These are phyloP conservation scores for Morone chrysops DNA, from an alignment of 2,113 vertebrate species.

Conservation along the genomic window DNA sequence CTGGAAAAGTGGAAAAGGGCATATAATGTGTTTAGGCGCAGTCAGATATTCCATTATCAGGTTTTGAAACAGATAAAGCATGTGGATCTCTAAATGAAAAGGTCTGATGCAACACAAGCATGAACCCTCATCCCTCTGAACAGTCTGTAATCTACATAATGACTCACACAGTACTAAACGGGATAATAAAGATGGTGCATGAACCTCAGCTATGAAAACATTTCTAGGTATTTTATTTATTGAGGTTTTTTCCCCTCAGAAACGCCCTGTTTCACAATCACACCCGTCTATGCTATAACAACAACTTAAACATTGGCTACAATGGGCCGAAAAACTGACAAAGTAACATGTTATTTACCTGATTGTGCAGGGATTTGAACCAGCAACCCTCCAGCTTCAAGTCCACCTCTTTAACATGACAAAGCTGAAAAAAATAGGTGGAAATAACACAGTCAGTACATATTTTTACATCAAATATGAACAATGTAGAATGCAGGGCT, in stretches of 20 bases:
- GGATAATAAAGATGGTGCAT: background rate
- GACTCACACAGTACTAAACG: background rate
- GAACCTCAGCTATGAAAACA: conserved; percentile 1
- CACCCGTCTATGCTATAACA: background rate
- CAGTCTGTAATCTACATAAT: background rate
- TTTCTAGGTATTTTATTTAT: background rate
- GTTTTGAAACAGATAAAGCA: background rate
- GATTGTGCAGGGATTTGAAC: background rate
- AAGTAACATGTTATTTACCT: background rate
- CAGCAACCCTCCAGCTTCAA: background rate
- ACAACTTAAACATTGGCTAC: background rate
- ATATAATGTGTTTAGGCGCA: background rate
- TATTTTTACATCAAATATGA: background rate
- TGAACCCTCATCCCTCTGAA: background rate
- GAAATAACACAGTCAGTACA: background rate
- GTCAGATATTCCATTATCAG: background rate
- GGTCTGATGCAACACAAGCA: conserved; percentile 14
- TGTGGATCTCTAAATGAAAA: background rate
- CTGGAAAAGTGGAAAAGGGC: background rate
- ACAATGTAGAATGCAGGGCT: background rate
- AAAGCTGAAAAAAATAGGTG: background rate
- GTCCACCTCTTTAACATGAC: background rate
- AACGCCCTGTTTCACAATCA: background rate
- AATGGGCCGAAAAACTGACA: background rate
- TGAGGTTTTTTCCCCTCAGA: background rate